Base-by-base conservation (phyloP, 2,797 vertebrate species). In the Anomalospiza imberbis region DNA sequence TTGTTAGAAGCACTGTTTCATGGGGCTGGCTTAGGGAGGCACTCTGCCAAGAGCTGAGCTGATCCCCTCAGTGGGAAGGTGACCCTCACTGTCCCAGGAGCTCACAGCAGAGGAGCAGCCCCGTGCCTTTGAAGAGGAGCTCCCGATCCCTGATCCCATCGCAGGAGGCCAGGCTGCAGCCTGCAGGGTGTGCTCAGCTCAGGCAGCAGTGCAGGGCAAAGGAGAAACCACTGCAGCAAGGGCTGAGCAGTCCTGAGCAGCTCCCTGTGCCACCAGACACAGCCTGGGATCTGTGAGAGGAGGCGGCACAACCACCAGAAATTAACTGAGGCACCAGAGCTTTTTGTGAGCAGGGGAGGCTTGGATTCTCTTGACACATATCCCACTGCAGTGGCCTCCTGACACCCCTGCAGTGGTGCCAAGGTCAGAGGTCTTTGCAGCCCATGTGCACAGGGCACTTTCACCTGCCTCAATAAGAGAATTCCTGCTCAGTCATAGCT, bases 271-370 rank as follows among this genome's bases (percentile, higher is more conserved):
- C n/a, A n/a, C 5, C 5, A n/a, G 20, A 20, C 17, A 40, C 22
- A 7, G 4, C 3, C 26, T 20, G 40, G 21, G 7, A 3, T 3
- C 31, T 6, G 28, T 19, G 51, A 67, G 18, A 47, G 0, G 0
- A 71, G 31, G 34, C 10, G 25, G 12, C 18, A 29, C 31, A 44
- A 7, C 12, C 58, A 13, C 36, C 14, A 17, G 19, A 55, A 78
- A 20, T 2, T 1, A 47, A 8, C 38, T 32, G n/a, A 45, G 57
- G 18, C 18, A 12, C 1, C 0, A 1, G 19, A 24, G 12, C 7
- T 36, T 36, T 17, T 44, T 38, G 17, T 10, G 50, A 24, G 15
- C 2, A 55, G n/a, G 17, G 17, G 6, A 65, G 45, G 53, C 32
- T 5, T 19, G n/a, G 63, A 10, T 50, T 51, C 31, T 42, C 29